Percentiles rank a stretch among this genome's conserved stretches.
Conservation (phyloP, 1,140 invertebrate genomes). For the Nixonia krombeini region DNA sequence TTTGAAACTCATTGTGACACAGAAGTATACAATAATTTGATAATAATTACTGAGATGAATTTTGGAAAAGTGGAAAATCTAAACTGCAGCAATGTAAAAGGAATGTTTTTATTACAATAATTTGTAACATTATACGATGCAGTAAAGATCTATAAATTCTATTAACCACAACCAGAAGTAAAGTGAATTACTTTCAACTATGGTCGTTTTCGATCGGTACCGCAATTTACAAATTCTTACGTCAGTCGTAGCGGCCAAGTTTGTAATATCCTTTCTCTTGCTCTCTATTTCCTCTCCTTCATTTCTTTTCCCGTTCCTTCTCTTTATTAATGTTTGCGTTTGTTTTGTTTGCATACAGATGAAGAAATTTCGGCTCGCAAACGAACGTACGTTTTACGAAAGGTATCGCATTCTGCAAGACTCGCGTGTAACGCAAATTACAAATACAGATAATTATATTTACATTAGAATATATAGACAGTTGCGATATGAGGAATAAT, state of each 20-base stretch:
- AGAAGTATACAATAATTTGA: too few relatives aligned
- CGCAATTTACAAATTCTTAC: conserved; percentile 40
- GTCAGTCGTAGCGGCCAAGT: conserved; percentile 40
- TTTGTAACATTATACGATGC: conserved; percentile 62
- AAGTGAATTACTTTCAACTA: conserved; percentile 58
- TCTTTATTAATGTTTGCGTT: too few relatives aligned
- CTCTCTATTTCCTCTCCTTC: too few relatives aligned
- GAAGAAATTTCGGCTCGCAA: conserved; percentile 25
- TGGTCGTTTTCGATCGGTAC: conserved; percentile 44
- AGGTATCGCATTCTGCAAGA: conserved; percentile 20
- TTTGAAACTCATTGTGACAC: too few relatives aligned
- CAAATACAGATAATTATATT: conserved; percentile 43
- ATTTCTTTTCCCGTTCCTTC: too few relatives aligned
- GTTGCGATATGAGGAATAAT: conserved; percentile 44
- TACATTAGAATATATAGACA: conserved; percentile 59
- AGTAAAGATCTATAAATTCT: conserved; percentile 68
- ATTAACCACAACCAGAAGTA: conserved; percentile 67
- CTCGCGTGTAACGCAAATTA: too few relatives aligned
- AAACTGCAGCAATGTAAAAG: conserved; percentile 25
- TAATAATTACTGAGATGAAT: too few relatives aligned
- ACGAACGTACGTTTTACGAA: conserved; percentile 30
- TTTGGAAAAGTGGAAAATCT: too few relatives aligned
- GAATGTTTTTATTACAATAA: conserved; percentile 61
- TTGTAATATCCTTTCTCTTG: too few relatives aligned
- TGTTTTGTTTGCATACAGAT: conserved; percentile 33